A percentile compares a stretch with the other conserved stretches of the same genome.
phyloP scores from a whole-genome alignment of 1,140 invertebrate genomes.

The Ceratina calcarata region DNA sequence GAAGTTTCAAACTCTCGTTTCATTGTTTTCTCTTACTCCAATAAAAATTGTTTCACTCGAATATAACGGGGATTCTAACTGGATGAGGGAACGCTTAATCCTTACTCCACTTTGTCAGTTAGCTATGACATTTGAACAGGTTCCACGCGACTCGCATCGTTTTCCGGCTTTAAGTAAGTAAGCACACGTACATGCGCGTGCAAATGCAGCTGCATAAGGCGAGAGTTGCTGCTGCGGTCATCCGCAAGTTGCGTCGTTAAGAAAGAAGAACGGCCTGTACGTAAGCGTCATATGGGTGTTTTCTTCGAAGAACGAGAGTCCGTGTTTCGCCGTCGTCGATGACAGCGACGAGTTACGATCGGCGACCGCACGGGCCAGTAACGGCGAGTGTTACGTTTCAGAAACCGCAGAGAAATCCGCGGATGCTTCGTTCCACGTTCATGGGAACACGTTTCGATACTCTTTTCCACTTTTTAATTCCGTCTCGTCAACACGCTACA shows the following conservation, averaged over 20 bases:
- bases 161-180: conserved; percentile 35
- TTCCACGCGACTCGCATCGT: conserved; percentile 21
- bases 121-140: background rate
- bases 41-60: no score
- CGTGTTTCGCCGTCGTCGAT: conserved; percentile 20
- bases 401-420: conserved; percentile 53
- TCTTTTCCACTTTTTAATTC: conserved; percentile 49
- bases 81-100: background rate
- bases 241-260: conserved; percentile 53
- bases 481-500: background rate
- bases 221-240: conserved; percentile 37
- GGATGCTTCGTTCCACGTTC: conserved; percentile 42
- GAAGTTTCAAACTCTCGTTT: no score
- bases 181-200: conserved; percentile 26
- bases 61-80: no score
- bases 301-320: conserved; percentile 11
- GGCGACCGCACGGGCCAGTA: conserved; percentile 46
- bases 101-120: background rate
- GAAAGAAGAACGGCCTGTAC: conserved; percentile 16
- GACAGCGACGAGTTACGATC: conserved; percentile 45
- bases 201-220: conserved; percentile 15
- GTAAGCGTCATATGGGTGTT: background rate
- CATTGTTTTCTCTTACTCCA: no score
- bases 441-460: conserved; percentile 60
- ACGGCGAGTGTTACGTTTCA: conserved; percentile 58